phyloP scores from a whole-genome alignment of 2,113 vertebrate genomes.

The Glaucidium brasilianum region DNA sequence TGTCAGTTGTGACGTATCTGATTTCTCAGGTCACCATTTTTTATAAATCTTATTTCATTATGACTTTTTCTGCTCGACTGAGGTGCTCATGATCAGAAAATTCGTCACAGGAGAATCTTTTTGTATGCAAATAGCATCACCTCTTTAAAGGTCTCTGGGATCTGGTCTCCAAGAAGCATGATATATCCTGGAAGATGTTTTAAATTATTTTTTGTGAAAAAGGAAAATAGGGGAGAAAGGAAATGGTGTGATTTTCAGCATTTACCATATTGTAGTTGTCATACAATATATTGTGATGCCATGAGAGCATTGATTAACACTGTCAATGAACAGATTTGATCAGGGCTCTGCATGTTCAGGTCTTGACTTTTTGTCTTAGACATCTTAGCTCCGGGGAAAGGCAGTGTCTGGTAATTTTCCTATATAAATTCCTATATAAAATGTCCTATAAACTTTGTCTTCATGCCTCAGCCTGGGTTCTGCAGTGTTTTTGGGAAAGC shows the following conservation, averaged over 20 bases:
- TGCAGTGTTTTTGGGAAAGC: neutral
- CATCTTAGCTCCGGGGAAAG: neutral
- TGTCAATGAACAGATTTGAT: neutral
- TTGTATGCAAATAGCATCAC: neutral
- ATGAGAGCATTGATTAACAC: neutral
- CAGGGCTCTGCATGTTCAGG: neutral
- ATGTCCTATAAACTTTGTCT: neutral
- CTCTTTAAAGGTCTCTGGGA: neutral
- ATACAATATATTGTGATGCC: neutral
- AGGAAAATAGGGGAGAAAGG: neutral
- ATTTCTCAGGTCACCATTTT: neutral
- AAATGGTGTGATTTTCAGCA: neutral
- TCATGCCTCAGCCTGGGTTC: neutral
- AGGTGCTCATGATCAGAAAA: neutral
- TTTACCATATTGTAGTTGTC: neutral
- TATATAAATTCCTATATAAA: neutral
- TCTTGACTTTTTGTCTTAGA: neutral
- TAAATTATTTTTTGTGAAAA: neutral
- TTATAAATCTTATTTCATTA: neutral
- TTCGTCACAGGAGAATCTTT: neutral
- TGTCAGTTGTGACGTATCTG: neutral
- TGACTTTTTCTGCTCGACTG: neutral
- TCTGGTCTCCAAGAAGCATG: neutral
- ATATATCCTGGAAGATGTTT: neutral
- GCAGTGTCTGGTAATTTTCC: neutral